Evolutionary conservation across 2,113 vertebrate genomes (phyloP).

Genomic region (Anhinga rufa): DNA sequence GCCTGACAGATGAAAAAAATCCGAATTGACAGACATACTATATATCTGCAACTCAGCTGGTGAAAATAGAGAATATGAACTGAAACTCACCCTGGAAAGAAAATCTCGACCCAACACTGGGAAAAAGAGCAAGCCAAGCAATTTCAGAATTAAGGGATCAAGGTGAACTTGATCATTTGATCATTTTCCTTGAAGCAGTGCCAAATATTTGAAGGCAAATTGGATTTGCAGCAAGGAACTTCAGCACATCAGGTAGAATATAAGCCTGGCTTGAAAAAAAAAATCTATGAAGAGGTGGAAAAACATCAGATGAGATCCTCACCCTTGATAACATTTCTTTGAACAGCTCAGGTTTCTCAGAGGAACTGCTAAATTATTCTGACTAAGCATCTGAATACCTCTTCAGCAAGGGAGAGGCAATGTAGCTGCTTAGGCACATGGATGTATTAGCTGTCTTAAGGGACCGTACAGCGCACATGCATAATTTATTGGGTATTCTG

Average conservation of each 20-base stretch:
- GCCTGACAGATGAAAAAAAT: constrained; percentile 23
- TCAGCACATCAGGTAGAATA: constrained; percentile 61
- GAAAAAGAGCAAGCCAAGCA: constrained; percentile 44
- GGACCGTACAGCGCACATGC: neutral
- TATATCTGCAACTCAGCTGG: constrained; percentile 63
- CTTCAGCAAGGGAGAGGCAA: neutral
- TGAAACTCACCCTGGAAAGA: constrained; percentile 44
- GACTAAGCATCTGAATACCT: neutral
- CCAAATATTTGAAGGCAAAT: constrained; percentile 69
- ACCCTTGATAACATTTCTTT: constrained; percentile 15
- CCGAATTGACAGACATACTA: constrained; percentile 41
- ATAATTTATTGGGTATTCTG: neutral
- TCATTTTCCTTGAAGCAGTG: constrained; percentile 65
- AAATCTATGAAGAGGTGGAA: constrained; percentile 29
- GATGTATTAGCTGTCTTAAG: neutral
- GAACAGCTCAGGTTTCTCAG: constrained; percentile 8
- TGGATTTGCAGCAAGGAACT: constrained; percentile 61
- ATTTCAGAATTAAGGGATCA: constrained; percentile 64
- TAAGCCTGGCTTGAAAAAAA: constrained; percentile 17
- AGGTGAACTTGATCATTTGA: constrained; percentile 64
- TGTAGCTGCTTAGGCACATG: neutral
- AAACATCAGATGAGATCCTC: constrained; percentile 34
- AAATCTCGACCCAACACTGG: constrained; percentile 34
- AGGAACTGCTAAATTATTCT: constrained; percentile 32
- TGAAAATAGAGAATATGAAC: constrained; percentile 44